Evolutionary conservation across 2,113 vertebrate species (phyloP).

Genomic region (Tachycineta bicolor): DNA sequence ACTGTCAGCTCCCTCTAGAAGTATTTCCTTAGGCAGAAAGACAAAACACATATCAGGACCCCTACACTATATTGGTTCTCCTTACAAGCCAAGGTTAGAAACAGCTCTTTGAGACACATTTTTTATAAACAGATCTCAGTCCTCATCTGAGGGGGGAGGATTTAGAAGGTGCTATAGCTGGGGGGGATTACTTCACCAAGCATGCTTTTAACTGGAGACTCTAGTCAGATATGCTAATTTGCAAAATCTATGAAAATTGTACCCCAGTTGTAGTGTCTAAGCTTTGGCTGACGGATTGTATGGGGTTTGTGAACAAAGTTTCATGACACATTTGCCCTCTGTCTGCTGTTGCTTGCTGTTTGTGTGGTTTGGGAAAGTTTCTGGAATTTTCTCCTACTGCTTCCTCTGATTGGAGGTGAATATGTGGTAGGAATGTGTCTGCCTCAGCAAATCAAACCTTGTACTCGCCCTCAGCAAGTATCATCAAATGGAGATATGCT

Average conservation of each 20-base stretch:
- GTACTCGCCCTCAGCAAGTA: background rate
- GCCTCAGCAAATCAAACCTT: background rate
- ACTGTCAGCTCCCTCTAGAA: background rate
- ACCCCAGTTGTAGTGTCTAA: background rate
- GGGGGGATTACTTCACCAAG: background rate
- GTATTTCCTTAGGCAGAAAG: background rate
- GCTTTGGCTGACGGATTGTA: background rate
- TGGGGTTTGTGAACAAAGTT: background rate
- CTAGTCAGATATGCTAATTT: background rate
- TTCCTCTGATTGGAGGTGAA: background rate
- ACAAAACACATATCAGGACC: background rate
- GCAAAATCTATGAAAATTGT: accelerated
- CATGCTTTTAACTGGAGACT: background rate
- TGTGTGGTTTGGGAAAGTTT: background rate
- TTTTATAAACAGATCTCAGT: background rate
- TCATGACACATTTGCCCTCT: background rate
- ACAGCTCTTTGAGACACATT: background rate
- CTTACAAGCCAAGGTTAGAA: background rate
- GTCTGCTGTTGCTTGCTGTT: background rate
- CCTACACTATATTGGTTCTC: background rate
- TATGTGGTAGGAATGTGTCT: background rate
- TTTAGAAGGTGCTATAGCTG: background rate
- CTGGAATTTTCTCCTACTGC: background rate
- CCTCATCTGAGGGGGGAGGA: background rate
- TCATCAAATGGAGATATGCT: background rate